phyloP scores from a whole-genome alignment of 2,888 invertebrate species.

The Cacoxenus indagator region DNA sequence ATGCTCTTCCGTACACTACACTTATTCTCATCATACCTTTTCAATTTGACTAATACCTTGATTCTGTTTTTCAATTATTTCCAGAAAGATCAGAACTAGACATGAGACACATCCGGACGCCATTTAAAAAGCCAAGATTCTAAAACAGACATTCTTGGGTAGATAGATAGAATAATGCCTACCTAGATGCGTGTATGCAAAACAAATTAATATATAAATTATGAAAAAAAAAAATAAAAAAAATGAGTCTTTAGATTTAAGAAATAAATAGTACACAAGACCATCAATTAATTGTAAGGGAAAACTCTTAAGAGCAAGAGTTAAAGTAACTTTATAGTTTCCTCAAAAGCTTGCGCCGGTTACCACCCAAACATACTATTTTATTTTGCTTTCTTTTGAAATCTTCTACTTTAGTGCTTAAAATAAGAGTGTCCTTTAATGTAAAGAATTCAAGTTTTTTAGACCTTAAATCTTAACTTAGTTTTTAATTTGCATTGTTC shows the following conservation, averaged over 20 bases:
- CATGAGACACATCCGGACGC: background rate
- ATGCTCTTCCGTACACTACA: constrained; percentile 14
- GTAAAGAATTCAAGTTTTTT: too few species aligned
- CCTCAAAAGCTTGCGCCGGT: constrained; percentile 1
- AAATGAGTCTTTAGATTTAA: background rate
- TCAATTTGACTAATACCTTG: background rate
- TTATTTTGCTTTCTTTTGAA: constrained; percentile 13
- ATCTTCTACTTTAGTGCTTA: background rate
- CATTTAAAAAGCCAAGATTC: constrained; percentile 35
- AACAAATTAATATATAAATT: constrained; percentile 25
- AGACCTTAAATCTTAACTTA: constrained; percentile 13
- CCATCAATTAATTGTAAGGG: background rate
- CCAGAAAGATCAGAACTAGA: background rate
- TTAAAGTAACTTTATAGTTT: background rate
- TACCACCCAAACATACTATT: background rate
- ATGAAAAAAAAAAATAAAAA: constrained; percentile 26
- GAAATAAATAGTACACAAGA: background rate
- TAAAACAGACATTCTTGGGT: constrained; percentile 44
- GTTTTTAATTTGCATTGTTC: constrained; percentile 54
- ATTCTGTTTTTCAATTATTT: constrained; percentile 1
- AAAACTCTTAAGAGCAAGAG: background rate
- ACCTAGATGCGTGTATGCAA: constrained; percentile 55
- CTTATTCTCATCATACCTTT: background rate
- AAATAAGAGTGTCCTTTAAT: background rate
- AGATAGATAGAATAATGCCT: constrained; percentile 64